Evolutionary conservation across 2,888 invertebrate species (phyloP), one percentile per base, ranked within the genome.

Genomic region (Napeogenes sylphis): DNA sequence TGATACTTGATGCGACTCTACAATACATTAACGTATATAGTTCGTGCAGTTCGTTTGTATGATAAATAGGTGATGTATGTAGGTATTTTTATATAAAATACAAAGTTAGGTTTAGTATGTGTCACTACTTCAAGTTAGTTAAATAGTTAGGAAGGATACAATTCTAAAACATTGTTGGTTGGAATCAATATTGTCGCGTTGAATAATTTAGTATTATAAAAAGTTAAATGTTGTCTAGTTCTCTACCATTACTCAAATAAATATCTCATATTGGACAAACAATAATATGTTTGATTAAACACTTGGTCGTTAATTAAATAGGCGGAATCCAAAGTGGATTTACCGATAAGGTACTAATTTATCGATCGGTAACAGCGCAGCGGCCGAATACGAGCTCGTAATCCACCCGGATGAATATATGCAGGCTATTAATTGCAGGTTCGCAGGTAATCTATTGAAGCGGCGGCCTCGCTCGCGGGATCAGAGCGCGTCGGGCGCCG

Each of bases 391-490:
- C 80, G 79, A 76, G 83, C 81, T 77, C 84, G 86, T 85, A 87
- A 87, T 83, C 79, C 79, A 84, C 81, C 83, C 84, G 84, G 85
- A 83, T 85, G 83, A 82, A 79, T 82, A 80, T 79, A 81, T 84
- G 85, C 82, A 82, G 85, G 87, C 83, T 87, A 87, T 87, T 89
- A 88, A 89, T 89, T 87, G 88, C 85, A 85, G 84, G 89, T 85
- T 87, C 84, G 83, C 82, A 81, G 84, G 87, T 84, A 85, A 86
- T 85, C 83, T 87, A 85, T 86, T 82, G 85, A 85, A 81, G 80
- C 72, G 70, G 73, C 70, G 64, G 60, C 60, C 42, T 42, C 42
- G 42, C 42, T 42, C 42, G 42, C 42, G 60, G 38, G 58, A 55
- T 64, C 59, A 61, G 33, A 46, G 59, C 53, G 53, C 53, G 53